Evolutionary conservation across 2,113 vertebrate species (phyloP), one percentile per base, ranked within the genome.

Genomic region (Podilymbus podiceps): DNA sequence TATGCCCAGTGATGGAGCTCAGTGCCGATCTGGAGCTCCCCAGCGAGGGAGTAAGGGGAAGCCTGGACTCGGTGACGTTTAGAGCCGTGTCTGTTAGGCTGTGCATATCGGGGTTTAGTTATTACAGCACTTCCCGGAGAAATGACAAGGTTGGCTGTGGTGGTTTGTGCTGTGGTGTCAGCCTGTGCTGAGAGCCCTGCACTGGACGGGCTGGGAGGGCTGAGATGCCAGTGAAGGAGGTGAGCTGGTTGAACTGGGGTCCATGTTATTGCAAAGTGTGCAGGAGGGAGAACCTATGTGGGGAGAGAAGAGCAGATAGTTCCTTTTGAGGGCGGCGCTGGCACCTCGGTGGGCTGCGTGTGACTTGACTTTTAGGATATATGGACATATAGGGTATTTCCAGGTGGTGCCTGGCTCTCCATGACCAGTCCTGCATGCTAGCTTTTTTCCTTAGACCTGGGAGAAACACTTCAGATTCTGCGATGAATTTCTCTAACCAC

Each of bases 401-500:
- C 18, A 16, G 25, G 49, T 33, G 42, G 23, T 8, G 11, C 7
- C 17, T 30, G 31, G 31, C 33, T 28, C n/a, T 17, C 5, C 2
- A 0, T 5, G 15, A 21, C 25, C 25, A 24, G 12, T 25, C 21
- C 42, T 49, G 52, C 10, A 1, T n/a, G 27, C 14, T 7, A 4
- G 24, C 33, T 49, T 4, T 10, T 25, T 80, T 30, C 9, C 38
- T 53, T 60, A 19, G 38, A 22, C 9, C 9, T 9, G 55, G 22
- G 49, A 56, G 40, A 44, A 62, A 5, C 1, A 1, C 11, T 33
- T 53, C n/a, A 62, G 15, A 2, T 28, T 62, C 22, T 33, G 49
- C 55, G 3, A 1, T 17, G 62, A 23, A 18, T 53, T 33, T 47
- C 35, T 28, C 4, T 19, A 5, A 6, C 11, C 0, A 2, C 33